phyloP scores from a whole-genome alignment of 2,888 invertebrate genomes.

The Thymelicus acteon region DNA sequence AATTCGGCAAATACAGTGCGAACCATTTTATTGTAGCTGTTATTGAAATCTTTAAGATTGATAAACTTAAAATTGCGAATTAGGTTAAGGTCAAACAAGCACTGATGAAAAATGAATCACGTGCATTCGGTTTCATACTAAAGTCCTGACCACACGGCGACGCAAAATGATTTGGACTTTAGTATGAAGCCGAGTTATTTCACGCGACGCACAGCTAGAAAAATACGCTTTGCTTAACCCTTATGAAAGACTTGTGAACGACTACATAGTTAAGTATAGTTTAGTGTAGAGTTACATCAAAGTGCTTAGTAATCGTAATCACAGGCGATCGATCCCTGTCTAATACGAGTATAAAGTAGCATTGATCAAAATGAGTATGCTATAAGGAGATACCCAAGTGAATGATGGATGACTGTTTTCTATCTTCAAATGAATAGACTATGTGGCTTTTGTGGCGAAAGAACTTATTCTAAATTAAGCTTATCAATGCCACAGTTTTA shows the following conservation, averaged over 20 bases:
- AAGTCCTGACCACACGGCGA: too few relatives aligned
- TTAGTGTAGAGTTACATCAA: conserved; percentile 27
- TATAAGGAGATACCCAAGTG: conserved; percentile 33
- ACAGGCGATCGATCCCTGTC: conserved; percentile 58
- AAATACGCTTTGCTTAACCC: too few relatives aligned
- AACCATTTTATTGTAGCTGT: too few relatives aligned
- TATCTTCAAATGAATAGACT: conserved; percentile 39
- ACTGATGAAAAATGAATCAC: too few relatives aligned
- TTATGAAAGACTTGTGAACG: neutral
- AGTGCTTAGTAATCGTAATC: conserved; percentile 46
- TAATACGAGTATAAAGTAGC: conserved; percentile 52
- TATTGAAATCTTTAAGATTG: too few relatives aligned
- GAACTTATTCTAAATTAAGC: neutral
- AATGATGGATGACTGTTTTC: conserved; percentile 60
- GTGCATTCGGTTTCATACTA: too few relatives aligned
- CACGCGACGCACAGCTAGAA: too few relatives aligned
- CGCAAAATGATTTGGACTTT: too few relatives aligned
- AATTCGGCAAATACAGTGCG: too few relatives aligned
- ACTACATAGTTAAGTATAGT: neutral
- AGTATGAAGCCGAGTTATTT: too few relatives aligned
- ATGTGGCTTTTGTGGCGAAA: conserved; percentile 10
- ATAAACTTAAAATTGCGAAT: too few relatives aligned
- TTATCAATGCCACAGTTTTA: neutral
- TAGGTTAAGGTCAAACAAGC: too few relatives aligned
- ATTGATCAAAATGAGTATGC: conserved; percentile 58